Conservation (phyloP, 2,888 invertebrate species). For the Hyppa rectilinea region DNA sequence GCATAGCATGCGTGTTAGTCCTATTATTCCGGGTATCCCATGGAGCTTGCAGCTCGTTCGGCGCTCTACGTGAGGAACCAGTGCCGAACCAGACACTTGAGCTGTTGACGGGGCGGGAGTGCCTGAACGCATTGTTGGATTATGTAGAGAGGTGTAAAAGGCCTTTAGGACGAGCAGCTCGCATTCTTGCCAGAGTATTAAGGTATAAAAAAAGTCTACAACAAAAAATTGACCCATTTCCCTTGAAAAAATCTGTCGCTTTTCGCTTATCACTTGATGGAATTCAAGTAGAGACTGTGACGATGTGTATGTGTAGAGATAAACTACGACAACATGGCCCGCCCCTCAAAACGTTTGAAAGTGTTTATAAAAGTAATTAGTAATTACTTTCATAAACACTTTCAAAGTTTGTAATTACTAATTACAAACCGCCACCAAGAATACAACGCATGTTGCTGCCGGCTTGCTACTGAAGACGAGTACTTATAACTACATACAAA, state of each 20-base stretch:
- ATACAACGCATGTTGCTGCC: too few relatives aligned
- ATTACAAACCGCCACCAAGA: too few relatives aligned
- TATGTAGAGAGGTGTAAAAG: conserved; percentile 86
- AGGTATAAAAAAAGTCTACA: conserved; percentile 76
- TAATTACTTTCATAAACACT: too few relatives aligned
- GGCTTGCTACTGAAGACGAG: too few relatives aligned
- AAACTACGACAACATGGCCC: too few relatives aligned
- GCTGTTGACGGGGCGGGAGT: conserved; percentile 81
- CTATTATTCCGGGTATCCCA: conserved; percentile 84
- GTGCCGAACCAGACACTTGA: conserved; percentile 80
- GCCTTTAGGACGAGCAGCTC: conserved; percentile 87
- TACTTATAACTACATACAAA: too few relatives aligned
- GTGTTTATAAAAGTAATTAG: too few relatives aligned
- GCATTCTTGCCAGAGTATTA: conserved; percentile 89
- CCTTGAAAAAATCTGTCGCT: background rate
- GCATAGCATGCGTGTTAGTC: conserved; percentile 84
- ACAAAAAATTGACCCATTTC: background rate
- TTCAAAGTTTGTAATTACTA: too few relatives aligned
- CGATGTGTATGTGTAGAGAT: too few relatives aligned
- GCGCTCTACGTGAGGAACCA: conserved; percentile 75
- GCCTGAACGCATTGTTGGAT: conserved; percentile 84
- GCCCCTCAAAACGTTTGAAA: too few relatives aligned
- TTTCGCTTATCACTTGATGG: background rate
- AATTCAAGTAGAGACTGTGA: background rate
- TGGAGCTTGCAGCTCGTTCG: conserved; percentile 77